Evolutionary conservation across 2,113 vertebrate genomes (phyloP).

Genomic region (Elaphurus davidianus): DNA sequence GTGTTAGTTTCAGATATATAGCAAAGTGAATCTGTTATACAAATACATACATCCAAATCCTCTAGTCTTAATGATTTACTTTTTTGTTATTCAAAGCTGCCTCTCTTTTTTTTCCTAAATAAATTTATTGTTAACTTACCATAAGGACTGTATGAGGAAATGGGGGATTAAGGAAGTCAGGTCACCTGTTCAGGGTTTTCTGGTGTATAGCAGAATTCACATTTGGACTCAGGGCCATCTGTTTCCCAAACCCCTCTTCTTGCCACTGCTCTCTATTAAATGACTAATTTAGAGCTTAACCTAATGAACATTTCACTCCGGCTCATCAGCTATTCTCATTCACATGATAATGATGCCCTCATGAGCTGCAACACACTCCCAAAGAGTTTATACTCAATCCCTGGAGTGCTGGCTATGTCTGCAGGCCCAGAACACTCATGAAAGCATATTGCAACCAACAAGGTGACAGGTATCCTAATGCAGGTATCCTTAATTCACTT

Average conservation of each 20-base stretch:
- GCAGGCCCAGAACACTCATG: background rate
- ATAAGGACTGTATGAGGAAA: background rate
- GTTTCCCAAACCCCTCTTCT: background rate
- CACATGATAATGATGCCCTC: background rate
- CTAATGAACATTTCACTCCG: background rate
- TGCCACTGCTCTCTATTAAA: background rate
- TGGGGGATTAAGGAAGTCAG: background rate
- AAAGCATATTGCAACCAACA: background rate
- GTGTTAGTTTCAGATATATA: background rate
- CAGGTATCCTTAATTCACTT: background rate
- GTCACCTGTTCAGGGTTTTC: background rate
- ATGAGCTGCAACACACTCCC: background rate
- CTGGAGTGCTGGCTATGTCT: background rate
- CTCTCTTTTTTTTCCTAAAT: background rate
- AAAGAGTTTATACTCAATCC: background rate
- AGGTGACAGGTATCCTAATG: background rate
- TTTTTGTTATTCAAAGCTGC: background rate
- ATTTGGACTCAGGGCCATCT: background rate
- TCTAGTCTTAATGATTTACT: background rate
- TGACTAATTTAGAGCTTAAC: background rate
- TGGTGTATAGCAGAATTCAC: background rate
- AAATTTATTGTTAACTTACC: background rate
- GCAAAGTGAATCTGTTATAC: background rate
- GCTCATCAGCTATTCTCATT: background rate
- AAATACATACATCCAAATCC: background rate